phyloP scores from a whole-genome alignment of 2,888 invertebrate species.

The Lasioglossum villosulum region DNA sequence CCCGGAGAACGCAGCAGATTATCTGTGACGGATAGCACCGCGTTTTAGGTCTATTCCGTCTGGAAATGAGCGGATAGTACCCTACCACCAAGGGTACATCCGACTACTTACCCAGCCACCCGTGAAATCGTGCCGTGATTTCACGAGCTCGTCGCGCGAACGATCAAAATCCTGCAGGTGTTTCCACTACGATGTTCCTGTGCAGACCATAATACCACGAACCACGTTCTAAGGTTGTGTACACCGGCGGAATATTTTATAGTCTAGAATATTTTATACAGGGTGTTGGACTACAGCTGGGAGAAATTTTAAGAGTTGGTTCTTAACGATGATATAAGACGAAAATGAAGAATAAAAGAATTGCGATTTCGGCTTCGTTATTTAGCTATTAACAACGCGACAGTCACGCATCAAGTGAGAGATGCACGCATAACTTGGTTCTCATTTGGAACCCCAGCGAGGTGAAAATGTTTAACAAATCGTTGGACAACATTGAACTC shows the following conservation, averaged over 20 bases:
- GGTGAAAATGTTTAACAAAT: too few species aligned
- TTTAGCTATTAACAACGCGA: too few species aligned
- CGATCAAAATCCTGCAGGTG: slow-evolving; percentile 9
- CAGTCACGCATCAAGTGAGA: too few species aligned
- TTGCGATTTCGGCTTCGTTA: too few species aligned
- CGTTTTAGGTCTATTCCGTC: slow-evolving; percentile 43
- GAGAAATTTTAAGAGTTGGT: too few species aligned
- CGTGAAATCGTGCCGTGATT: slow-evolving; percentile 33
- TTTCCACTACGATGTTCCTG: neutral
- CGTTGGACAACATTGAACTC: too few species aligned
- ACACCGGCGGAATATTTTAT: neutral
- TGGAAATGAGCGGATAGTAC: slow-evolving; percentile 47
- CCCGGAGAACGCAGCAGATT: slow-evolving; percentile 39
- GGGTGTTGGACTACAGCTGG: too few species aligned
- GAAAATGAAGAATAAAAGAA: too few species aligned
- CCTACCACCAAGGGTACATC: slow-evolving; percentile 12
- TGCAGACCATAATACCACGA: neutral
- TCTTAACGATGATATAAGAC: too few species aligned
- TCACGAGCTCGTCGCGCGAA: slow-evolving; percentile 8
- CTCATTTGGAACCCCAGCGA: too few species aligned
- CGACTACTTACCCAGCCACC: slow-evolving; percentile 1
- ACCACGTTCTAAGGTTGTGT: neutral
- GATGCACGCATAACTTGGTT: too few species aligned
- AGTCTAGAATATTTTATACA: too few species aligned
- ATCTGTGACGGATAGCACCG: slow-evolving; percentile 50